Evolutionary conservation across 1,140 invertebrate genomes (phyloP).

Genomic region (Trigoniulus corallinus): DNA sequence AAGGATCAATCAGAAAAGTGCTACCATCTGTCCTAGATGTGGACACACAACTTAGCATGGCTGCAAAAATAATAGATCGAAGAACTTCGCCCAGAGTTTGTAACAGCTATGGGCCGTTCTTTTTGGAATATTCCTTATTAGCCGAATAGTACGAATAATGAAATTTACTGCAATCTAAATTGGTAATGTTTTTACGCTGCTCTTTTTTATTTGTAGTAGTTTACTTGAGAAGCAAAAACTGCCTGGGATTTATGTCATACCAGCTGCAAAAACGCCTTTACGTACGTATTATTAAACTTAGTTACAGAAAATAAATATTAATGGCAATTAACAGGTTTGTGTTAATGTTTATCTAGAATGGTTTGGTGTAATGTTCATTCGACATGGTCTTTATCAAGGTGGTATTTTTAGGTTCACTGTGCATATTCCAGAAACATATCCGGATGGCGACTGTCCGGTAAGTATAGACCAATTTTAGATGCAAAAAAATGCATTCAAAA

Average conservation of each 20-base stretch:
- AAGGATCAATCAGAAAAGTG: slow-evolving; percentile 33
- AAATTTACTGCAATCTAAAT: slow-evolving; percentile 3
- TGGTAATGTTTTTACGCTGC: slow-evolving; percentile 14
- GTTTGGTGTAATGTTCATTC: slow-evolving; percentile 83
- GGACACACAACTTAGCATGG: slow-evolving; percentile 35
- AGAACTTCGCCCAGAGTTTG: slow-evolving; percentile 27
- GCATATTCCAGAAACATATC: slow-evolving; percentile 69
- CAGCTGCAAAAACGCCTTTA: slow-evolving; percentile 46
- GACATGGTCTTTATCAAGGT: slow-evolving; percentile 68
- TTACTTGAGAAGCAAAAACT: slow-evolving; percentile 68
- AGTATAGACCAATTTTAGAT: slow-evolving; percentile 18
- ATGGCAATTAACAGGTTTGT: background rate
- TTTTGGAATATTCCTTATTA: slow-evolving; percentile 55
- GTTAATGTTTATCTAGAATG: slow-evolving; percentile 48
- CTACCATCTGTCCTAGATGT: slow-evolving; percentile 31
- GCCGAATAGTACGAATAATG: slow-evolving; percentile 51
- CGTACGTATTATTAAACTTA: slow-evolving; percentile 8
- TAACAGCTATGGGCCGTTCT: slow-evolving; percentile 31
- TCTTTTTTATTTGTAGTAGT: slow-evolving; percentile 43
- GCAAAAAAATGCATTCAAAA: background rate
- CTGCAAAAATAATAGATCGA: slow-evolving; percentile 35
- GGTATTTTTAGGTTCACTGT: slow-evolving; percentile 78
- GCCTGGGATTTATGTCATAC: slow-evolving; percentile 78
- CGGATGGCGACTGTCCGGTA: slow-evolving; percentile 66
- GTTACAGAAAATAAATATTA: background rate